Evolutionary conservation across 2,113 vertebrate genomes (phyloP).

Genomic region (Cebus imitator): DNA sequence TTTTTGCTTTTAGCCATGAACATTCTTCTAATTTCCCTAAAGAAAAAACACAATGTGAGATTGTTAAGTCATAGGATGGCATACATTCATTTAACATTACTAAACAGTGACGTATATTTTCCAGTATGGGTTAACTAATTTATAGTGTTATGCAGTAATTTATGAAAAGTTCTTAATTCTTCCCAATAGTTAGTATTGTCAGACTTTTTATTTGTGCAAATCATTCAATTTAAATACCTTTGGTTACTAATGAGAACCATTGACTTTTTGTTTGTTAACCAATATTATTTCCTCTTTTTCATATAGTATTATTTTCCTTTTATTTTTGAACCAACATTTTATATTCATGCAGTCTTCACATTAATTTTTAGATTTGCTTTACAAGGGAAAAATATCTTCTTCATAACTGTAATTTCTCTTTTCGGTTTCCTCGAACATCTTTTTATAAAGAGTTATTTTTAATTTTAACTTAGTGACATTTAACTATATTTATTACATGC

Average conservation of each 20-base stretch:
- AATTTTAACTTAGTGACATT: not conserved
- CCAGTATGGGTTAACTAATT: not conserved
- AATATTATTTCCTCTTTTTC: not conserved
- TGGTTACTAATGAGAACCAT: not conserved
- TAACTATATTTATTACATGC: not conserved
- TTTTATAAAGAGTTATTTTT: not conserved
- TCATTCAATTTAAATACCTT: not conserved
- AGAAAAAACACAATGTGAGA: not conserved
- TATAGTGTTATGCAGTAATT: not conserved
- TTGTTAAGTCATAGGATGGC: not conserved
- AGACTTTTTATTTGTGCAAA: not conserved
- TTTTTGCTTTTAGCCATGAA: not conserved
- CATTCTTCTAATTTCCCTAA: not conserved
- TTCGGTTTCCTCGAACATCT: not conserved
- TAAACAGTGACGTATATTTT: not conserved
- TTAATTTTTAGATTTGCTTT: not conserved
- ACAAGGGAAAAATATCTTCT: not conserved
- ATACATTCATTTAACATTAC: not conserved
- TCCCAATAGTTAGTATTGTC: not conserved
- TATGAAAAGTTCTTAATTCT: not conserved
- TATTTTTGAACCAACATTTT: not conserved
- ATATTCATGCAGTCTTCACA: not conserved
- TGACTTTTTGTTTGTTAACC: not conserved
- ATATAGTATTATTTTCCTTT: not conserved
- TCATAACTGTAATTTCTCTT: not conserved